Evolutionary conservation across 2,888 invertebrate species (phyloP).

Genomic region (Nomada lathburiana): DNA sequence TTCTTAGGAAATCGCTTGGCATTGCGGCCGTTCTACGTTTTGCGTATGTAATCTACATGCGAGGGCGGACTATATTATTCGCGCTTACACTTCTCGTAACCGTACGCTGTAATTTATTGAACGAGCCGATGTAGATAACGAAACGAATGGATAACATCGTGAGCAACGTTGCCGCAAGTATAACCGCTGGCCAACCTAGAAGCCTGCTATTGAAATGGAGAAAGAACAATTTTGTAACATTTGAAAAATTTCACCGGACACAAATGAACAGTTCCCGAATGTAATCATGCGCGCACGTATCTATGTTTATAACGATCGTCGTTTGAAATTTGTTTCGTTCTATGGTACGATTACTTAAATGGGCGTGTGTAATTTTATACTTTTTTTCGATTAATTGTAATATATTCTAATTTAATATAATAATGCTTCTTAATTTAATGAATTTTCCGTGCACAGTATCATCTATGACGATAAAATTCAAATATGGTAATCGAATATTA

Average conservation of each 20-base stretch:
- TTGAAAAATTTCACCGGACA: neutral
- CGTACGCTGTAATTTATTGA: constrained; percentile 55
- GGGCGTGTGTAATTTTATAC: too few species aligned
- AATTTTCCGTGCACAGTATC: too few species aligned
- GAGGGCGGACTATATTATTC: constrained; percentile 81
- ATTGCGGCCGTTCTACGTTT: constrained; percentile 73
- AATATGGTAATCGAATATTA: too few species aligned
- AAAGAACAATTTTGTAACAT: constrained; percentile 22
- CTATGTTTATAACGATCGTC: too few species aligned
- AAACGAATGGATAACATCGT: constrained; percentile 42
- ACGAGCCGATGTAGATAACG: constrained; percentile 57
- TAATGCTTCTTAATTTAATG: too few species aligned
- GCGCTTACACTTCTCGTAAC: constrained; percentile 64
- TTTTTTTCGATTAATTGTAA: too few species aligned
- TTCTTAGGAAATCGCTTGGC: constrained; percentile 76
- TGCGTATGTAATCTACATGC: constrained; percentile 76
- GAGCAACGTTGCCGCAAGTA: constrained; percentile 21
- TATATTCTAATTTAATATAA: too few species aligned
- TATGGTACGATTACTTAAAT: too few species aligned
- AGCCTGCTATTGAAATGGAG: constrained; percentile 40
- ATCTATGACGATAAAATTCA: too few species aligned
- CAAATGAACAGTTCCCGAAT: neutral
- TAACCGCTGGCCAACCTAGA: constrained; percentile 49
- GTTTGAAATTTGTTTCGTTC: too few species aligned
- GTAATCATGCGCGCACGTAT: too few species aligned